A percentile compares a stretch with the other conserved stretches of the same genome.
These are phyloP conservation scores for Cheirogaleus major DNA, from an alignment of 2,797 vertebrate species.

Conservation along the genomic window DNA sequence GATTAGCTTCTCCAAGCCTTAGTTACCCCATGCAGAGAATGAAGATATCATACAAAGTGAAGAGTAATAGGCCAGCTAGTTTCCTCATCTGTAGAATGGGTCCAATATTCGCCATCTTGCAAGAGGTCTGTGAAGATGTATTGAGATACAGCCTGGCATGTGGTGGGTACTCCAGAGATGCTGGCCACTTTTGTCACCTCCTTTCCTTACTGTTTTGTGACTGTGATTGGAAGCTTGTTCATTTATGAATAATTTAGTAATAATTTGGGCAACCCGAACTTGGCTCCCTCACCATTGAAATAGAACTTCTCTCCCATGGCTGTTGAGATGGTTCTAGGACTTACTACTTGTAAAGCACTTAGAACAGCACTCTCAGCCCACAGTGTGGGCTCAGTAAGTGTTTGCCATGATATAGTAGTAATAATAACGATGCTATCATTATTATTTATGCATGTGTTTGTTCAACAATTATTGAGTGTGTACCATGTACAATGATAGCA, in stretches of 20 bases:
- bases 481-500: rapidly evolving
- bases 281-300: neutral
- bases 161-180: neutral
- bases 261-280: neutral
- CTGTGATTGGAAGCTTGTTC: neutral
- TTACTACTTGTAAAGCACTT: neutral
- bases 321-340: neutral
- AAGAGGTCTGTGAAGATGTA: neutral
- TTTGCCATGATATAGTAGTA: neutral
- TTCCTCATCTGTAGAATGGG: neutral
- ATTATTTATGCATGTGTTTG: no score
- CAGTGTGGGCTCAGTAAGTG: rapidly evolving
- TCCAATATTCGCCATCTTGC: neutral
- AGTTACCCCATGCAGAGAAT: neutral
- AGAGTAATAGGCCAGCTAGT: neutral
- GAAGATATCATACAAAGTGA: neutral
- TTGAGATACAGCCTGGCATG: neutral
- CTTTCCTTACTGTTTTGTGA: neutral
- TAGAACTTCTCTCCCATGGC: neutral
- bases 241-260: neutral
- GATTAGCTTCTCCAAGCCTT: rapidly evolving
- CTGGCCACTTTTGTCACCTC: no score
- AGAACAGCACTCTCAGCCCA: neutral
- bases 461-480: neutral
- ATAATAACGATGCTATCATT: neutral